Evolutionary conservation across 2,888 invertebrate species (phyloP).

Genomic region (Leptinotarsa peninsularis): DNA sequence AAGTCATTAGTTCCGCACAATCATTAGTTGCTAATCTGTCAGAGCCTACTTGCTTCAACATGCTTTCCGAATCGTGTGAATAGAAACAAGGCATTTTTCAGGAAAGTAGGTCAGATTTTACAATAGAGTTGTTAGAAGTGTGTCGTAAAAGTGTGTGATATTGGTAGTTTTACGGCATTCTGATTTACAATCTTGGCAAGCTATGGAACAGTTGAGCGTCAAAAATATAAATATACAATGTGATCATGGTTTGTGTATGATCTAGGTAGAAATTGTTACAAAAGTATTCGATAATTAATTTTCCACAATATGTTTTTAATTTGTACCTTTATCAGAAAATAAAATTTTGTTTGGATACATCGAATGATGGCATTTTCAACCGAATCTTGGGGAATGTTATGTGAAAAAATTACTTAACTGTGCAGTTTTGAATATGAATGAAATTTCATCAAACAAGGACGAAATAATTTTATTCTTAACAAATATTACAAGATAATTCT

Average conservation of each 20-base stretch:
- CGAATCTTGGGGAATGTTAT: too few species aligned
- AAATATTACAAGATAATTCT: too few species aligned
- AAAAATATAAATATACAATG: neutral
- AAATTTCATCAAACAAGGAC: too few species aligned
- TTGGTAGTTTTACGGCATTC: slow-evolving; percentile 36
- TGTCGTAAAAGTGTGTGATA: slow-evolving; percentile 47
- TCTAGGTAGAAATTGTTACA: too few species aligned
- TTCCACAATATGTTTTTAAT: too few species aligned
- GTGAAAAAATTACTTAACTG: too few species aligned
- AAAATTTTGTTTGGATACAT: too few species aligned
- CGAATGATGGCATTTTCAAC: too few species aligned
- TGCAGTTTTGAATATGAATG: too few species aligned
- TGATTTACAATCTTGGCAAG: slow-evolving; percentile 20
- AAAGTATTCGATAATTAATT: too few species aligned
- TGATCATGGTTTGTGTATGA: neutral
- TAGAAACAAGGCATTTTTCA: slow-evolving; percentile 36
- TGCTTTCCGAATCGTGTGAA: slow-evolving; percentile 27
- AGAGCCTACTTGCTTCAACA: slow-evolving; percentile 37
- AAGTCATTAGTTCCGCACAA: slow-evolving; percentile 29
- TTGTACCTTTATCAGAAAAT: too few species aligned
- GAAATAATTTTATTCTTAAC: too few species aligned
- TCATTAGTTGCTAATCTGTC: slow-evolving; percentile 48
- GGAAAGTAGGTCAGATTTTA: slow-evolving; percentile 44
- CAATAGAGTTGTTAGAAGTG: slow-evolving; percentile 44
- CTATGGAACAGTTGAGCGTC: neutral